Evolutionary conservation across 2,888 invertebrate species (phyloP).

Genomic region (Sicus ferrugineus): DNA sequence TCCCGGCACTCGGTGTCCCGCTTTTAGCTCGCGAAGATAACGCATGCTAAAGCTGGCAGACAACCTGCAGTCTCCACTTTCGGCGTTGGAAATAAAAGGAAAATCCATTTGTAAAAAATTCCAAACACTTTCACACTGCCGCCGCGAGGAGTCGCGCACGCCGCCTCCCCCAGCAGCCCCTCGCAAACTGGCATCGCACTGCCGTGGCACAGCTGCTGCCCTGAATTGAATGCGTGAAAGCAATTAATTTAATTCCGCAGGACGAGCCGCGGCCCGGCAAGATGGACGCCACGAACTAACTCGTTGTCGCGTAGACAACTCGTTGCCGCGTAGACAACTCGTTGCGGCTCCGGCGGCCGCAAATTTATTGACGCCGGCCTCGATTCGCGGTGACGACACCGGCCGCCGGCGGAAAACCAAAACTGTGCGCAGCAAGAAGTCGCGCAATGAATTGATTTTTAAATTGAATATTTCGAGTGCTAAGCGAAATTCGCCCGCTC

Average conservation of each 20-base stretch:
- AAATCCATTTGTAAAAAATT: background rate
- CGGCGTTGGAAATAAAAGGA: background rate
- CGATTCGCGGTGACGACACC: background rate
- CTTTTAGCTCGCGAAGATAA: too few relatives aligned
- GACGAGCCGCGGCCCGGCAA: background rate
- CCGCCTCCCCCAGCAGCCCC: too few relatives aligned
- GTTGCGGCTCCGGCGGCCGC: background rate
- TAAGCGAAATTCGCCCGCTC: too few relatives aligned
- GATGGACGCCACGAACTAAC: background rate
- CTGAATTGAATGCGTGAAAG: slow-evolving; percentile 25
- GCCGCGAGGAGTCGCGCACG: too few relatives aligned
- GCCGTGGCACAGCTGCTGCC: background rate
- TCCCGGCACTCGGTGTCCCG: too few relatives aligned
- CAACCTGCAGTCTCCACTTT: background rate
- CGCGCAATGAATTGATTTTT: background rate
- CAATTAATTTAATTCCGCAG: slow-evolving; percentile 15
- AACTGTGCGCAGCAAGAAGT: background rate
- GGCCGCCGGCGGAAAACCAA: background rate
- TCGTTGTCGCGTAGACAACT: background rate
- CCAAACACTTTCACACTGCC: slow-evolving; percentile 10
- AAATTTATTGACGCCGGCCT: background rate
- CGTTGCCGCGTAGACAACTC: background rate
- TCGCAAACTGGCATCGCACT: background rate
- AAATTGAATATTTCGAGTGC: background rate
- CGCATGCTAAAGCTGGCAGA: background rate